phyloP scores from a whole-genome alignment of 2,797 vertebrate genomes.

The Gobionotothen gibberifrons region DNA sequence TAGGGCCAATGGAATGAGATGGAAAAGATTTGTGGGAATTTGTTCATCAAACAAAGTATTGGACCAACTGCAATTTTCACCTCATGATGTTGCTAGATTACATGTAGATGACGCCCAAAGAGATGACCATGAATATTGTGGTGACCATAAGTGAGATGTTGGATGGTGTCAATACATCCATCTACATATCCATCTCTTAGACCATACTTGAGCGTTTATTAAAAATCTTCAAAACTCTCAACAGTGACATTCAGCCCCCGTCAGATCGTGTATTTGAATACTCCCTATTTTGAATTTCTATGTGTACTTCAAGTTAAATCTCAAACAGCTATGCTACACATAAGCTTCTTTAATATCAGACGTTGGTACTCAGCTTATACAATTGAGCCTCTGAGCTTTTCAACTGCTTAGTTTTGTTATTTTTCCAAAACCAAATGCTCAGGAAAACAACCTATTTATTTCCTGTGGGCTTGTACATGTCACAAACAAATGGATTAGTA shows the following conservation, averaged over 20 bases:
- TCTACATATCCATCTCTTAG: neutral
- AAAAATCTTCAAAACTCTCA: neutral
- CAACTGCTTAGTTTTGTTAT: conserved; percentile 2
- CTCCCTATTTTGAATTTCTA: neutral
- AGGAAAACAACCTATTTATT: conserved; percentile 23
- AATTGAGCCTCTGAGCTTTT: conserved; percentile 16
- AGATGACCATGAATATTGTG: neutral
- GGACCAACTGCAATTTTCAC: neutral
- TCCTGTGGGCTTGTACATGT: conserved; percentile 26
- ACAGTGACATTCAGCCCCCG: neutral
- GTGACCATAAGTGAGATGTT: neutral
- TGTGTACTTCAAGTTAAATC: neutral
- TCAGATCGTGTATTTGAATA: neutral
- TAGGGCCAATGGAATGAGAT: neutral
- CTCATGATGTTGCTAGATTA: neutral
- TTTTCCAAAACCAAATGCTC: conserved; percentile 21
- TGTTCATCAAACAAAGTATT: neutral
- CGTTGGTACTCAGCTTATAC: conserved; percentile 8
- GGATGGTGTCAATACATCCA: neutral
- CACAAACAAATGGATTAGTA: conserved; percentile 22
- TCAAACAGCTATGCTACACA: neutral
- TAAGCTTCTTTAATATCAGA: conserved; percentile 2
- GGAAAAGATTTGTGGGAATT: too few relatives aligned
- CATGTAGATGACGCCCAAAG: neutral
- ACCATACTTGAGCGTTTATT: neutral